phyloP scores from a whole-genome alignment of 2,797 vertebrate species.

The Paedocypris micromegethes region DNA sequence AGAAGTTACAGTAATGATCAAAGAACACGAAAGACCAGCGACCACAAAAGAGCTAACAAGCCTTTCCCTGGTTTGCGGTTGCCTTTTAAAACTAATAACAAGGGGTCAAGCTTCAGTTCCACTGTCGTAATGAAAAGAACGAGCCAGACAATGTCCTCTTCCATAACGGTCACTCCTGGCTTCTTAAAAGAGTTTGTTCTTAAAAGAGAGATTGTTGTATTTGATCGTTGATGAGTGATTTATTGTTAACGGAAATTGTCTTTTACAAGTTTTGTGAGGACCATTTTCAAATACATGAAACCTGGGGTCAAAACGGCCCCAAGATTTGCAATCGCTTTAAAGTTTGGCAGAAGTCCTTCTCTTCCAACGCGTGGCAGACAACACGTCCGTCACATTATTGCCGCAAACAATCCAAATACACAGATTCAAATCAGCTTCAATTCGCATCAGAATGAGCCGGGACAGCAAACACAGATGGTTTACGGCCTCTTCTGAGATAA shows the following conservation, averaged over 20 bases:
- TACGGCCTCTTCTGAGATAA: slow-evolving; percentile 27
- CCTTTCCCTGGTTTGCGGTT: slow-evolving; percentile 20
- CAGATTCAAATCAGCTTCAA: slow-evolving; percentile 40
- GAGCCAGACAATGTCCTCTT: slow-evolving; percentile 8
- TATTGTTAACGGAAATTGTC: slow-evolving; percentile 33
- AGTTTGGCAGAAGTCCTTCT: slow-evolving; percentile 34
- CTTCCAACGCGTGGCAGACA: slow-evolving; percentile 22
- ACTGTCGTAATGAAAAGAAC: slow-evolving; percentile 24
- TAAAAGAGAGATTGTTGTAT: slow-evolving; percentile 28
- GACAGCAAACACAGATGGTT: slow-evolving; percentile 41
- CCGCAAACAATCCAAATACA: slow-evolving; percentile 40
- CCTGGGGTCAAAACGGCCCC: too few relatives aligned
- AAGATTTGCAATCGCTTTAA: slow-evolving; percentile 47
- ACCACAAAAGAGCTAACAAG: slow-evolving; percentile 27
- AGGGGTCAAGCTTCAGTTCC: slow-evolving; percentile 12
- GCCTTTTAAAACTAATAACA: slow-evolving; percentile 30
- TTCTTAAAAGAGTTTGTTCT: slow-evolving; percentile 22
- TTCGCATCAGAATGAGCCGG: slow-evolving; percentile 28
- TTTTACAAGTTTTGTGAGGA: slow-evolving; percentile 10
- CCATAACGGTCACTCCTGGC: slow-evolving; percentile 11
- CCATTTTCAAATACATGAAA: not conserved
- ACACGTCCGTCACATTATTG: slow-evolving; percentile 28
- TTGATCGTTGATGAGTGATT: slow-evolving; percentile 46
- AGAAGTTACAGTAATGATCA: slow-evolving; percentile 31
- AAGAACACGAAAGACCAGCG: slow-evolving; percentile 10